A percentile compares a stretch with the other conserved stretches of the same genome.
Evolutionary conservation across 2,888 invertebrate genomes (phyloP).

Genomic region (Scaptomyza reducta): DNA sequence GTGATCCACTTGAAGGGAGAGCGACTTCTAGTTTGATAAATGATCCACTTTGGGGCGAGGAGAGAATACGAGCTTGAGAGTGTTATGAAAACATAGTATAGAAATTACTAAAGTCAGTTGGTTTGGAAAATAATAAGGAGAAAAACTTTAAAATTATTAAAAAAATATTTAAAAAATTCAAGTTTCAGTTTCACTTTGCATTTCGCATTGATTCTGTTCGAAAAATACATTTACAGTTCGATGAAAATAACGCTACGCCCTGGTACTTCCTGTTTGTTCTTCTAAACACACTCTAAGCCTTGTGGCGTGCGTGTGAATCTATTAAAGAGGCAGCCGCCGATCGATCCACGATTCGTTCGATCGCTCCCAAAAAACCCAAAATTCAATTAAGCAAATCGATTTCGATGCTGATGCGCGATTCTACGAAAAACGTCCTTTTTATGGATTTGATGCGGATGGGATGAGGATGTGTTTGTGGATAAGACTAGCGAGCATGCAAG

Average conservation of each 20-base stretch:
- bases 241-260: conserved; percentile 3
- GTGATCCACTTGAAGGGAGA: conserved; percentile 40
- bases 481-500: conserved; percentile 39
- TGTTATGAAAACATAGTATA: not conserved
- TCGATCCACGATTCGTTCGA: conserved; percentile 16
- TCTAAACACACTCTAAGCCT: conserved; percentile 5
- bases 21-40: not conserved
- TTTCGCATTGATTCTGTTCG: conserved; percentile 8
- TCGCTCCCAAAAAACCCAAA: conserved; percentile 29
- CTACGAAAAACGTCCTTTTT: conserved; percentile 61
- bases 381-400: conserved; percentile 79
- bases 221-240: conserved; percentile 6
- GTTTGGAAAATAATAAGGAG: not conserved
- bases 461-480: conserved; percentile 1
- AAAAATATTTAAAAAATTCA: not conserved
- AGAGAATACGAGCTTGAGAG: not conserved
- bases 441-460: conserved; percentile 18
- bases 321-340: conserved; percentile 61
- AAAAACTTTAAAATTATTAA: not conserved
- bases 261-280: not conserved
- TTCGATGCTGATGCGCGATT: conserved; percentile 61
- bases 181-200: not conserved
- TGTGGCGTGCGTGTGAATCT: conserved; percentile 71
- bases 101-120: too few species aligned
- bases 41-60: conserved; percentile 11